Percentiles rank a stretch among this genome's conserved stretches.
Conservation (phyloP, 2,113 vertebrate genomes). For the Zonotrichia leucophrys region DNA sequence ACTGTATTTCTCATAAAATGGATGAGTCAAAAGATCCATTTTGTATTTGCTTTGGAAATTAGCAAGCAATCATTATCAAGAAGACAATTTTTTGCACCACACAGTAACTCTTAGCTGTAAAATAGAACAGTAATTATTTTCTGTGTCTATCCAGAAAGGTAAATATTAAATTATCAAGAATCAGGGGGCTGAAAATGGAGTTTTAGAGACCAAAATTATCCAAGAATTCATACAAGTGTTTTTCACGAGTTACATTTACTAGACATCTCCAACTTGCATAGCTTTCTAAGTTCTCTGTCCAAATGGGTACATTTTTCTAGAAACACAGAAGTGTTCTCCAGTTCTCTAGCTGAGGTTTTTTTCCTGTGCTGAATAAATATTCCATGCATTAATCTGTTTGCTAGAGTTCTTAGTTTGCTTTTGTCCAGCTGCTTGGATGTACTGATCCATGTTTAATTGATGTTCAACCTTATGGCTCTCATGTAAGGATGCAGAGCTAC, state of each 20-base stretch:
- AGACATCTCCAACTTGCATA: not conserved
- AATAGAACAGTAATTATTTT: not conserved
- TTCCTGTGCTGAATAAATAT: not conserved
- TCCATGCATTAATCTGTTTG: not conserved
- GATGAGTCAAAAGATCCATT: not conserved
- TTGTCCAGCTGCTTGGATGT: not conserved
- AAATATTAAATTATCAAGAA: not conserved
- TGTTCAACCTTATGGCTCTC: not conserved
- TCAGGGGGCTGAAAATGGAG: not conserved
- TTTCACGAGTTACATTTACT: not conserved
- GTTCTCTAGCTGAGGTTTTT: not conserved
- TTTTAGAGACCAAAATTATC: not conserved
- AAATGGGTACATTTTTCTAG: not conserved
- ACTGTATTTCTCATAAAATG: not conserved
- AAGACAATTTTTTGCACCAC: not conserved
- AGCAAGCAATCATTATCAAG: not conserved
- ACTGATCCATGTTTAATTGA: not conserved
- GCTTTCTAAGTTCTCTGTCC: not conserved
- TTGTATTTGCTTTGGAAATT: not conserved
- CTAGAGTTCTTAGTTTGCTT: not conserved
- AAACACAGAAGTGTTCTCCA: not conserved
- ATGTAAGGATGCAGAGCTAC: accelerated
- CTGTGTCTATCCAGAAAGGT: not conserved
- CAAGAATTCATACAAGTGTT: not conserved
- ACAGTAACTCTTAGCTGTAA: not conserved